Conservation (phyloP, 30 jellyfish, hydroid and myxozoan genomes). For the Rhopilema esculentum region DNA sequence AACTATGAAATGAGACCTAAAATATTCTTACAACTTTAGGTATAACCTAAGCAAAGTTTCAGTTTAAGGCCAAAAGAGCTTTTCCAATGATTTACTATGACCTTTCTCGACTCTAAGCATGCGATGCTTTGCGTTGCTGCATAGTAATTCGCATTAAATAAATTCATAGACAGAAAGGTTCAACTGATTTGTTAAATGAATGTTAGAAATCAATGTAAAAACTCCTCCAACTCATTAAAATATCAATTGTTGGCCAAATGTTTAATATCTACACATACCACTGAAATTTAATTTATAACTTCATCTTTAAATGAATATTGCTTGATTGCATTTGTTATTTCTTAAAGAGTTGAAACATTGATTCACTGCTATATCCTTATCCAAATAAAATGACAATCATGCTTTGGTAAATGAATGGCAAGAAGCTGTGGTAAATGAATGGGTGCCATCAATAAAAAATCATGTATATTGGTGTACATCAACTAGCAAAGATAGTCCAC, state of each 20-base stretch:
- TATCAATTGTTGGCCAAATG: too few relatives aligned
- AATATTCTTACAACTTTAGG: background rate
- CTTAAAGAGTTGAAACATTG: background rate
- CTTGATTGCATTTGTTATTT: background rate
- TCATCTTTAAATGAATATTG: background rate
- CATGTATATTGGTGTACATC: conserved; percentile 60
- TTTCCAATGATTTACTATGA: background rate
- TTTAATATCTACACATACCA: too few relatives aligned
- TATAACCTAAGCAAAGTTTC: background rate
- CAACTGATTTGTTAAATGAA: too few relatives aligned
- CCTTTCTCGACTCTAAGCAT: background rate
- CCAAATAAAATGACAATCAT: background rate
- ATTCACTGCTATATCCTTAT: too few relatives aligned
- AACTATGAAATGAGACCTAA: too few relatives aligned
- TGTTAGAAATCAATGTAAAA: too few relatives aligned
- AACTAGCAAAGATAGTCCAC: conserved; percentile 26
- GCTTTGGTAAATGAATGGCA: too few relatives aligned
- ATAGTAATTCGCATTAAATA: too few relatives aligned
- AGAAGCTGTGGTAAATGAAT: background rate
- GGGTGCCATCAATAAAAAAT: conserved; percentile 35
- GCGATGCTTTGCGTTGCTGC: background rate
- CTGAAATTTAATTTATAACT: too few relatives aligned
- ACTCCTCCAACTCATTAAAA: too few relatives aligned
- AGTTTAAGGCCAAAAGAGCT: background rate
- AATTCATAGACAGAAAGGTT: too few relatives aligned